Conservation (phyloP, 2,797 vertebrate genomes). For the Halcyon leucocephala region DNA sequence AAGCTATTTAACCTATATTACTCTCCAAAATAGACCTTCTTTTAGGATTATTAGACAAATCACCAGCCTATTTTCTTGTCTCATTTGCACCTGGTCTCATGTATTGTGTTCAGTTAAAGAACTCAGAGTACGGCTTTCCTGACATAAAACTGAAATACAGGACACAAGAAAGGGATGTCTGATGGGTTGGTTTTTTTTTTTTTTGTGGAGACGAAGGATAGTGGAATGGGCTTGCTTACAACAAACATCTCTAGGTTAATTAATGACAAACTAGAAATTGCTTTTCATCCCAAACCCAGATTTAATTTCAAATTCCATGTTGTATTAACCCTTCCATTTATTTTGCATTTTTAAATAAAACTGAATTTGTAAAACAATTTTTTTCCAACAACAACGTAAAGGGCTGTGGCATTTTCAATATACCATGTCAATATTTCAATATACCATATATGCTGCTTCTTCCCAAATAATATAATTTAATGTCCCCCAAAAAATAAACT, state of each 20-base stretch:
- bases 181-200: neutral
- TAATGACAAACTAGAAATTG: neutral
- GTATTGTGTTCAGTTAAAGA: neutral
- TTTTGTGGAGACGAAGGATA: neutral
- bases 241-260: neutral
- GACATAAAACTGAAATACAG: neutral
- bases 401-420: accelerated
- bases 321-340: neutral
- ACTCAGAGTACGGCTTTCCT: neutral
- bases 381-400: neutral
- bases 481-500: neutral
- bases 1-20: neutral
- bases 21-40: neutral
- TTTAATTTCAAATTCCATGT: neutral
- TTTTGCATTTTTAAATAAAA: neutral
- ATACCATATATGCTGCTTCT: too few relatives aligned
- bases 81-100: neutral
- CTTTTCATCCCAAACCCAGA: neutral
- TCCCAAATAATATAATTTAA: neutral
- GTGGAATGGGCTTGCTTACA: neutral
- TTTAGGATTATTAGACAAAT: neutral
- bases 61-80: neutral
- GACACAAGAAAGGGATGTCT: neutral
- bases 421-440: too few relatives aligned
- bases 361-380: neutral